A percentile compares a stretch with the other conserved stretches of the same genome.
phyloP scores from a whole-genome alignment of 2,797 vertebrate genomes.

The Tragopan temminckii region DNA sequence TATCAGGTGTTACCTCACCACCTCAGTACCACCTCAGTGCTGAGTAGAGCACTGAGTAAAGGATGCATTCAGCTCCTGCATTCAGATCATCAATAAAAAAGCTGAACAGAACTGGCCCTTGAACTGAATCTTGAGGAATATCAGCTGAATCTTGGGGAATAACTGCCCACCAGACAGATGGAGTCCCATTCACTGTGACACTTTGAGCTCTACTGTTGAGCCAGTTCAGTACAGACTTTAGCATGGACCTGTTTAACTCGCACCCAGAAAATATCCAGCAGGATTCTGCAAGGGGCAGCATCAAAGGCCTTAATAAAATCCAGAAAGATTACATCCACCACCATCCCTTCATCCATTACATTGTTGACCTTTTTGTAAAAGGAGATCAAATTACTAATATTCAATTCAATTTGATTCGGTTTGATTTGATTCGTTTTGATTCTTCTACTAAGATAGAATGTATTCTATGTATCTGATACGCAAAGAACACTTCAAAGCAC shows the following conservation, averaged over 20 bases:
- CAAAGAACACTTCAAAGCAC: not conserved
- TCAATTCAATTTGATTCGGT: not conserved
- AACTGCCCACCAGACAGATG: not conserved
- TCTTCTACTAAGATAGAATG: not conserved
- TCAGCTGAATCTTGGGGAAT: too few relatives aligned
- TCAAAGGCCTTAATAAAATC: not conserved
- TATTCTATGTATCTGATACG: not conserved
- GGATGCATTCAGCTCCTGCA: not conserved
- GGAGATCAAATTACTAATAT: not conserved
- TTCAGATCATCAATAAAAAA: not conserved
- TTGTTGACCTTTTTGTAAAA: not conserved
- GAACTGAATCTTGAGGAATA: not conserved
- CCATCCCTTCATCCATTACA: not conserved
- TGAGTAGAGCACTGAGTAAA: not conserved
- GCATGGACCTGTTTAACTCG: not conserved
- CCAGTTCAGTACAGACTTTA: not conserved
- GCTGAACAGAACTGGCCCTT: not conserved
- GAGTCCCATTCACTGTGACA: not conserved
- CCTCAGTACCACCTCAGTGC: not conserved
- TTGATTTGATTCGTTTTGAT: not conserved
- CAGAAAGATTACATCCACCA: not conserved
- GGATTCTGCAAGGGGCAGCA: not conserved
- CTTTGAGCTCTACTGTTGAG: not conserved
- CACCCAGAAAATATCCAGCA: not conserved
- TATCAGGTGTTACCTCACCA: not conserved